Percentiles rank a stretch among this genome's conserved stretches.
phyloP scores from a whole-genome alignment of 92 coral and sea anemone species.

The Virgularia gustaviana region DNA sequence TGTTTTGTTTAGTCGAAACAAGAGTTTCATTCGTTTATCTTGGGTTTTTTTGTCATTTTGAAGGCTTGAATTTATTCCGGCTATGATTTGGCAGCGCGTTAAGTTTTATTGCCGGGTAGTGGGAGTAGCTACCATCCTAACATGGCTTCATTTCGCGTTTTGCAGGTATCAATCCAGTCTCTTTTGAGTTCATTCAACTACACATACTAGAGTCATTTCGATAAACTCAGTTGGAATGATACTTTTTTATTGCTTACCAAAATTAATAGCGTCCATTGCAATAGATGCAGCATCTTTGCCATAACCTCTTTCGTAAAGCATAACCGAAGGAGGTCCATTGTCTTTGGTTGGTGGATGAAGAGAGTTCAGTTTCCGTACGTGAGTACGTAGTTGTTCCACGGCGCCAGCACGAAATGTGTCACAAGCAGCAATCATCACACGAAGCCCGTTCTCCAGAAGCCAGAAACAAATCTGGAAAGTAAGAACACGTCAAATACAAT shows the following conservation, averaged over 20 bases:
- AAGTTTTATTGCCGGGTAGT: too few species aligned
- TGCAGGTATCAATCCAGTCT: too few species aligned
- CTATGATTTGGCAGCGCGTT: too few species aligned
- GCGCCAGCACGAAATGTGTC: conserved; percentile 99
- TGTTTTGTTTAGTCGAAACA: too few species aligned
- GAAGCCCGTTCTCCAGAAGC: conserved; percentile 91
- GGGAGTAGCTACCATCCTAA: too few species aligned
- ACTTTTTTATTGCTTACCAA: conserved; percentile 57
- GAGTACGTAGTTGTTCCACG: conserved; percentile 96
- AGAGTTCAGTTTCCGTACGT: conserved; percentile 91
- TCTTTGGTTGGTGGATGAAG: conserved; percentile 84
- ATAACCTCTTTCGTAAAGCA: conserved; percentile 95
- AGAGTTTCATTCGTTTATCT: too few species aligned
- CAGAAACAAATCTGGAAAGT: conserved; percentile 80
- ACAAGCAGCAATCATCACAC: conserved; percentile 99
- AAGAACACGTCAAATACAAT: neutral
- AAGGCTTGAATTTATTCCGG: too few species aligned
- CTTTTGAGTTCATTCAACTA: too few species aligned
- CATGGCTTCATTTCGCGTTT: too few species aligned
- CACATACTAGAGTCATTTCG: too few species aligned
- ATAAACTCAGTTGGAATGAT: too few species aligned
- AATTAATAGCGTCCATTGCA: conserved; percentile 97
- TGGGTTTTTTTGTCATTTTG: too few species aligned
- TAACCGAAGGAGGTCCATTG: conserved; percentile 82
- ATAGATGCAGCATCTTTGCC: conserved; percentile 97